Evolutionary conservation across 2,888 invertebrate species (phyloP).

Genomic region (Dryococelus australis): DNA sequence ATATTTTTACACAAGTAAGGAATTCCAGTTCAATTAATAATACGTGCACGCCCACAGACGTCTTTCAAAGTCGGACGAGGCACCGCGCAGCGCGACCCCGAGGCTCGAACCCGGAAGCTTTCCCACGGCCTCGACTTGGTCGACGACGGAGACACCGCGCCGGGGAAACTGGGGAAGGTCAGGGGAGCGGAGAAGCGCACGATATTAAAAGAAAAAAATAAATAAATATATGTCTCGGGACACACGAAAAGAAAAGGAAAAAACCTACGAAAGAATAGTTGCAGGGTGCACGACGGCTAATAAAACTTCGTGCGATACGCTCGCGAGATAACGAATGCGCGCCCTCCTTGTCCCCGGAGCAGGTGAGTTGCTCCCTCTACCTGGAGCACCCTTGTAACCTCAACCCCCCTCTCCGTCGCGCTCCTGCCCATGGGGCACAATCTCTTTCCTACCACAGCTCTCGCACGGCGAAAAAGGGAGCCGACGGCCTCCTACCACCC

Average conservation of each 20-base stretch:
- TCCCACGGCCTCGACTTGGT: background rate
- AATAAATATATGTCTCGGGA: too few relatives aligned
- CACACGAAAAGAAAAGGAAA: too few relatives aligned
- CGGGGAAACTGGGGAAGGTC: background rate
- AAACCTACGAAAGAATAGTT: background rate
- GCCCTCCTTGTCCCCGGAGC: background rate
- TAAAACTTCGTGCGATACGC: conserved; percentile 16
- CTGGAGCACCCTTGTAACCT: background rate
- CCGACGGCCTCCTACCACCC: background rate
- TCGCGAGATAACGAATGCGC: background rate
- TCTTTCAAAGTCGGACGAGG: too few relatives aligned
- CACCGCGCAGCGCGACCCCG: background rate
- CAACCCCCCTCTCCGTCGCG: too few relatives aligned
- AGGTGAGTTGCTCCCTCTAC: background rate
- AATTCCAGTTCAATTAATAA: too few relatives aligned
- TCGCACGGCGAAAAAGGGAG: background rate
- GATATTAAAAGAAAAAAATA: background rate
- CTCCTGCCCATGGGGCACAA: background rate
- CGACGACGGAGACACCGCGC: background rate
- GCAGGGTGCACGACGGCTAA: background rate
- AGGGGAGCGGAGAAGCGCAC: background rate
- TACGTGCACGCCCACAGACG: too few relatives aligned
- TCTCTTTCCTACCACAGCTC: background rate
- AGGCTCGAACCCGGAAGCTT: background rate
- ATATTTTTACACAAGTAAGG: too few relatives aligned